phyloP scores from a whole-genome alignment of 2,888 invertebrate genomes.

The Callosobruchus maculatus region DNA sequence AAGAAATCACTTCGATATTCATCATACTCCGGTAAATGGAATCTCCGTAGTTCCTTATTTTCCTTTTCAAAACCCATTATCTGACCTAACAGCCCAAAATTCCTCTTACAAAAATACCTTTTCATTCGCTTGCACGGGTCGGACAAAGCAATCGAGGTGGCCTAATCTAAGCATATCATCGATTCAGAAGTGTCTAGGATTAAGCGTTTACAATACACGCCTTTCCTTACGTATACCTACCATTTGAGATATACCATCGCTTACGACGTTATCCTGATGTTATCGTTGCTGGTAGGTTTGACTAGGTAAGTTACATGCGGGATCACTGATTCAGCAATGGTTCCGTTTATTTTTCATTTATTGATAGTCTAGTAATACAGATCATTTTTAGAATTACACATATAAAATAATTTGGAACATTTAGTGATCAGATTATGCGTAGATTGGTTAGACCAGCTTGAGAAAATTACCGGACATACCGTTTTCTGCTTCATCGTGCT shows the following conservation, averaged over 20 bases:
- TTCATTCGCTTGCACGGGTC: not conserved
- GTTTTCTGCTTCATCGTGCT: too few relatives aligned
- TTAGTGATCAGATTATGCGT: too few relatives aligned
- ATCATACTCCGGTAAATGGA: not conserved
- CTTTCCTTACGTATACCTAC: conserved; percentile 10
- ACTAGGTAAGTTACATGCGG: not conserved
- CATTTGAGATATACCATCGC: conserved; percentile 8
- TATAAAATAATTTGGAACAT: too few relatives aligned
- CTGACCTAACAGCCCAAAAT: not conserved
- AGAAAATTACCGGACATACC: too few relatives aligned
- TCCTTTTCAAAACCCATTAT: not conserved
- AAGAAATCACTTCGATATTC: not conserved
- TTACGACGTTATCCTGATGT: not conserved
- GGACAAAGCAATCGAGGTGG: conserved; percentile 16
- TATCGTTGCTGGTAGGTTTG: not conserved
- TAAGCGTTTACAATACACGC: conserved; percentile 14
- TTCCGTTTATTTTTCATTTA: too few relatives aligned
- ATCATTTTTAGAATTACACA: too few relatives aligned
- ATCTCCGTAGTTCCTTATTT: not conserved
- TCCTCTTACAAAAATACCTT: not conserved
- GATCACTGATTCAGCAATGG: not conserved
- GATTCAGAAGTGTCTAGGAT: conserved; percentile 28
- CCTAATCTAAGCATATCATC: conserved; percentile 24
- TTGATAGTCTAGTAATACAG: too few relatives aligned
- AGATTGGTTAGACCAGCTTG: too few relatives aligned